These are phyloP conservation scores for Sclerurus mexicanus DNA, from an alignment of 2,113 vertebrate genomes.

Conservation along the genomic window DNA sequence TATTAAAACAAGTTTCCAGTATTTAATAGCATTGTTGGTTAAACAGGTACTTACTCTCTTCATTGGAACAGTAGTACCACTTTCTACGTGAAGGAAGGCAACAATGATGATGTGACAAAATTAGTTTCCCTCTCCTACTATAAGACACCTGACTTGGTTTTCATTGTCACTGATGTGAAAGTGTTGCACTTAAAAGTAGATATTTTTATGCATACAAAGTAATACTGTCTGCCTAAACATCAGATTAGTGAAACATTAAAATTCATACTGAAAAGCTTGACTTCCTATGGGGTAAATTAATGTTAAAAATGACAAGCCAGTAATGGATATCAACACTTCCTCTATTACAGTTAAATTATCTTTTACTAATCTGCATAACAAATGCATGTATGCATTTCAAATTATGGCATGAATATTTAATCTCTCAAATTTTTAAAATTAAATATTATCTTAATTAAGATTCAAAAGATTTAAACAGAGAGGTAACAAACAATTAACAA, in stretches of 20 bases:
- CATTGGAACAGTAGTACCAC: not conserved
- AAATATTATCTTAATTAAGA: conserved; percentile 11
- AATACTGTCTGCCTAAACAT: not conserved
- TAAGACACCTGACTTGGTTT: not conserved
- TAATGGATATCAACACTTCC: not conserved
- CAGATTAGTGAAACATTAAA: conserved; percentile 9
- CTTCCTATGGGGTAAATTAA: not conserved
- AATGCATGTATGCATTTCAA: not conserved
- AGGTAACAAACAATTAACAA: not conserved
- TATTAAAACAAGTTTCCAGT: not conserved
- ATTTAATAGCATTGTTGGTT: not conserved
- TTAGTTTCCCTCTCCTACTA: not conserved
- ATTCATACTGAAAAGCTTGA: conserved; percentile 11
- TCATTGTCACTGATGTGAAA: not conserved
- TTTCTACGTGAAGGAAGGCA: not conserved
- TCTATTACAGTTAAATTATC: conserved; percentile 1
- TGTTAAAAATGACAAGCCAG: not conserved
- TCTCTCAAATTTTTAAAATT: not conserved
- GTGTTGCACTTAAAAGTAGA: not conserved
- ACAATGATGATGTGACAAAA: not conserved
- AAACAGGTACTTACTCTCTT: not conserved
- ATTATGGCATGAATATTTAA: not conserved
- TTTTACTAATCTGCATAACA: not conserved
- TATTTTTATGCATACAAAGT: not conserved
- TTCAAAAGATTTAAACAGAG: not conserved